Evolutionary conservation across 2,797 vertebrate genomes (phyloP).

Genomic region (Rhynchotus rufescens): DNA sequence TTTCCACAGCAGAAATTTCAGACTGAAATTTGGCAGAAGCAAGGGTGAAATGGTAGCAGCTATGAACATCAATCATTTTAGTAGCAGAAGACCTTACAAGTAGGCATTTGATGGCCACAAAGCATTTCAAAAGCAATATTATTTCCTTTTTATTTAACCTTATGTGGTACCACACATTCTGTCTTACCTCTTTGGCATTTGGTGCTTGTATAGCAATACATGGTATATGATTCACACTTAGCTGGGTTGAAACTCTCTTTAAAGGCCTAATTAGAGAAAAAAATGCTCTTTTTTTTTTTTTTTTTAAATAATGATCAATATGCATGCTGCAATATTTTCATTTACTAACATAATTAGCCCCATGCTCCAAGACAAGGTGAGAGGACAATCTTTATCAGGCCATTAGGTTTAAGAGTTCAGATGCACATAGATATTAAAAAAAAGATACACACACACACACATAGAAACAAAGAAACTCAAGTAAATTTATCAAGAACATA

Average conservation of each 20-base stretch:
- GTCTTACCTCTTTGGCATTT: not conserved
- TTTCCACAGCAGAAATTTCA: not conserved
- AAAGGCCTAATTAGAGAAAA: not conserved
- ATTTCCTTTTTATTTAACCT: not conserved
- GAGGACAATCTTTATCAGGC: not conserved
- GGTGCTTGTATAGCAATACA: not conserved
- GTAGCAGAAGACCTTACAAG: not conserved
- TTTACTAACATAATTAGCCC: not conserved
- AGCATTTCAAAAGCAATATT: not conserved
- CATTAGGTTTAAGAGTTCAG: not conserved
- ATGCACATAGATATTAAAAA: not conserved
- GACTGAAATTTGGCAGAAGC: not conserved
- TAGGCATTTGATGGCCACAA: not conserved
- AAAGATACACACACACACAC: too few relatives aligned
- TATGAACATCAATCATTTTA: not conserved
- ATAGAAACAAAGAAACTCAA: not conserved
- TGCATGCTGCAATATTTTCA: not conserved
- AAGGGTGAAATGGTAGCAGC: not conserved
- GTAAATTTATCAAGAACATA: not conserved
- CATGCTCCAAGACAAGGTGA: not conserved
- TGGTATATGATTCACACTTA: not conserved
- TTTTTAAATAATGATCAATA: not conserved
- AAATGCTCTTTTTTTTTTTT: not conserved
- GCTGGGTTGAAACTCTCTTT: not conserved
- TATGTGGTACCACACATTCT: not conserved